Evolutionary conservation across 2,888 invertebrate genomes (phyloP).

Genomic region (Megamerina dolium): DNA sequence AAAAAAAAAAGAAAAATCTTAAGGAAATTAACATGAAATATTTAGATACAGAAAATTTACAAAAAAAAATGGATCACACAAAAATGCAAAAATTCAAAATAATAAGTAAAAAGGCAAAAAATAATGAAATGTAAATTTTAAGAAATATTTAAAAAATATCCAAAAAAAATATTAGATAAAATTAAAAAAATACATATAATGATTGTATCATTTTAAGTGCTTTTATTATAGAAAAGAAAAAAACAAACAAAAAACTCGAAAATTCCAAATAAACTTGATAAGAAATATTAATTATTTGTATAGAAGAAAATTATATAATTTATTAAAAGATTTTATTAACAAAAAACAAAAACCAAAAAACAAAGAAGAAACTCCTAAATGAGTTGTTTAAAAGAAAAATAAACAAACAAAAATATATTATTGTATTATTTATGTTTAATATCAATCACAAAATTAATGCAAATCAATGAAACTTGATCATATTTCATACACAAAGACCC

Average conservation of each 20-base stretch:
- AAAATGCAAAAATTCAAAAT: constrained; percentile 5
- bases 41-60: constrained; percentile 23
- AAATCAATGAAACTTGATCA: constrained; percentile 11
- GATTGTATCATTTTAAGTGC: constrained; percentile 33
- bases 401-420: too few species aligned
- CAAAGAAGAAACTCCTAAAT: too few species aligned
- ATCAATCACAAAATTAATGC: too few species aligned
- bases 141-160: constrained; percentile 4
- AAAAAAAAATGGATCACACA: constrained; percentile 12
- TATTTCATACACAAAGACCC: too few species aligned
- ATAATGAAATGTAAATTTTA: constrained; percentile 16
- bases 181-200: constrained; percentile 11
- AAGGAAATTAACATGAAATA: constrained; percentile 18
- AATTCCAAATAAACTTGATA: too few species aligned
- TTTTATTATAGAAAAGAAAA: constrained; percentile 25
- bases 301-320: too few species aligned
- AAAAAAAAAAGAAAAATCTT: constrained; percentile 22
- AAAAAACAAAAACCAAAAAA: too few species aligned
- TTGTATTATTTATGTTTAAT: too few species aligned
- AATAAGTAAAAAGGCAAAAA: constrained; percentile 1
- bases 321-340: too few species aligned
- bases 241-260: neutral
- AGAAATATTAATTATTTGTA: too few species aligned
- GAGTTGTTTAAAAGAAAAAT: too few species aligned
- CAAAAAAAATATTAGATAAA: constrained; percentile 4